Base-by-base conservation (phyloP, 2,888 invertebrate species). In the Mythimna lalbum region DNA sequence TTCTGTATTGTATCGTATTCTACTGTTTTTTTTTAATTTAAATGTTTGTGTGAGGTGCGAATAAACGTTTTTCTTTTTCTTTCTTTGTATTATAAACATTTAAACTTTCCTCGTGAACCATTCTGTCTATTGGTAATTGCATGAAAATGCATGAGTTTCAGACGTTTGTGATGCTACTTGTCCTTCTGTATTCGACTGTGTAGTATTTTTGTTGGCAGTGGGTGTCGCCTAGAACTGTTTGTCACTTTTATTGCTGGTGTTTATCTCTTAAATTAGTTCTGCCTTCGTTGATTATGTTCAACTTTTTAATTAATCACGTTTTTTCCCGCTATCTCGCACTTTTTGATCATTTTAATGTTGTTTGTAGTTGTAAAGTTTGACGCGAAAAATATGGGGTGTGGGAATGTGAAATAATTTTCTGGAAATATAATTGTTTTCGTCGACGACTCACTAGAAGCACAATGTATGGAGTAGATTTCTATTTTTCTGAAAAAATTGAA, bases 241-340 rank as follows among this genome's bases (percentile, higher is more conserved):
- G 79, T 86, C 77, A 78, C 81, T 79, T 81, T 83, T 80, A 85
- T 85, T 81, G 75, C 83, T 67, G 60, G 72, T 82, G 77, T 85
- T 86, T 81, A 86, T 86, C 85, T 85, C 81, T 61, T 78, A 83
- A 85, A 85, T 83, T 81, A 83, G 81, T 83, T 83, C 76, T 62
- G 63, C 75, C 68, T 57, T 62, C 76, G 59, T 76, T 80, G 83
- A 83, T 86, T 83, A 86, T 78, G 79, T 78, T 66, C 69, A 81
- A 86, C 79, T 83, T 86, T 82, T 68, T 70, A 76, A 76, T 82
- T 79, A 82, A 82, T 82, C 76, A 59, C 75, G 63, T 50, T 75
- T 70, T 78, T 82, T 73, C 63, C 67, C 43, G 61, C 79, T 78
- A 82, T 82, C 79, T 61, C 4, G 55, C 21, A 68, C 21, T 77